Percentiles rank a stretch among this genome's conserved stretches.
Evolutionary conservation across 2,797 vertebrate genomes (phyloP).

Genomic region (Momotus momota): DNA sequence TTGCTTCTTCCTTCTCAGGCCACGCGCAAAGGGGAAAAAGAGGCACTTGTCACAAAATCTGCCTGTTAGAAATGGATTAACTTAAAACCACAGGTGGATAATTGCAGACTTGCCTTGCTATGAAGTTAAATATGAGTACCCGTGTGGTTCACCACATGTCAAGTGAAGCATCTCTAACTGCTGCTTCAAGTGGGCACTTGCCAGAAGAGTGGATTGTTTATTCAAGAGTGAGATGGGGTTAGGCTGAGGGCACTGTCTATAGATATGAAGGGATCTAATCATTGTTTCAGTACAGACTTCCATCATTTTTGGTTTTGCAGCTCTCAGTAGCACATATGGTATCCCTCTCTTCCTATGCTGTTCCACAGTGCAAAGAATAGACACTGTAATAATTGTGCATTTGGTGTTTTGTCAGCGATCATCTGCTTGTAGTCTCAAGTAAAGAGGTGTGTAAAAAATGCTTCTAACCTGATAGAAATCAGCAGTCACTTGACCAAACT

Average conservation of each 20-base stretch:
- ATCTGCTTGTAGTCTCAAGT: not conserved
- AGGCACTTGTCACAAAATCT: not conserved
- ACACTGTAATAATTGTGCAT: not conserved
- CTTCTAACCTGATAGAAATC: not conserved
- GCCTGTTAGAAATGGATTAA: not conserved
- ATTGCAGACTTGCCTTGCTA: not conserved
- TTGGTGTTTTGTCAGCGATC: not conserved
- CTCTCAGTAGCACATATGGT: not conserved
- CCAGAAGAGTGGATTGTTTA: not conserved
- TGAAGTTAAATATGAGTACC: not conserved
- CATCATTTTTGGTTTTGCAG: not conserved
- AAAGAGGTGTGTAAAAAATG: not conserved
- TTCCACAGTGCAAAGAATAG: not conserved
- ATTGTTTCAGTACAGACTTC: not conserved
- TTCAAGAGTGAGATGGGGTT: not conserved
- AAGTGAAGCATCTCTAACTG: not conserved
- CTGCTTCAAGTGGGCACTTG: not conserved
- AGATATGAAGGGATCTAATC: not conserved
- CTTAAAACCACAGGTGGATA: not conserved
- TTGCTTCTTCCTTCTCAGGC: not conserved
- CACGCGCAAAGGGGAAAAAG: not conserved
- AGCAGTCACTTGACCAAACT: not conserved
- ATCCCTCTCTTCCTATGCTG: not conserved
- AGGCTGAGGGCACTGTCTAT: not conserved
- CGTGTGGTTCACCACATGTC: not conserved